Percentiles rank a stretch among this genome's conserved stretches.
phyloP scores from a whole-genome alignment of 2,888 invertebrate species.

The Empis livida region DNA sequence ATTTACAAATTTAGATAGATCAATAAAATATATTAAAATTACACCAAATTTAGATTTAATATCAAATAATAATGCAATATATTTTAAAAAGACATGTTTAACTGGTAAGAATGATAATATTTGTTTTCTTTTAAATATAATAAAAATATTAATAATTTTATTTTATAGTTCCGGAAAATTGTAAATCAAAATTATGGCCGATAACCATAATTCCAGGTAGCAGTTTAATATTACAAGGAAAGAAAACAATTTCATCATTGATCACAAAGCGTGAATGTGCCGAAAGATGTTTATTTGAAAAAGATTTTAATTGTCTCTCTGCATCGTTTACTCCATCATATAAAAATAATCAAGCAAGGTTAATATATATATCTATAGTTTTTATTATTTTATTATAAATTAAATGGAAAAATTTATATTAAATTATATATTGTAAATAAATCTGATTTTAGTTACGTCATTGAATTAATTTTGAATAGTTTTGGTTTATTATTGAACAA shows the following conservation, averaged over 20 bases:
- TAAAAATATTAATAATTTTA: slow-evolving; percentile 6
- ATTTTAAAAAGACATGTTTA: slow-evolving; percentile 32
- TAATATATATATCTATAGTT: too few species aligned
- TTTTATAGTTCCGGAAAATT: slow-evolving; percentile 38
- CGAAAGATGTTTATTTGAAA: slow-evolving; percentile 43
- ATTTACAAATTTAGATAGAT: slow-evolving; percentile 26
- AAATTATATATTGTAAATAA: too few species aligned
- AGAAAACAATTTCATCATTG: slow-evolving; percentile 45
- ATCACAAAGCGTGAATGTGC: slow-evolving; percentile 57
- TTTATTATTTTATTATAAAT: too few species aligned
- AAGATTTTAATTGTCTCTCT: slow-evolving; percentile 41
- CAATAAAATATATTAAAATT: slow-evolving; percentile 21
- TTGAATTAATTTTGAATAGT: too few species aligned
- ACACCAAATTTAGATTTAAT: slow-evolving; percentile 22
- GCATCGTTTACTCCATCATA: slow-evolving; percentile 40
- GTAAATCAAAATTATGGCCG: slow-evolving; percentile 55
- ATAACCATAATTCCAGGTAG: slow-evolving; percentile 65
- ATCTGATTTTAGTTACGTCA: too few species aligned
- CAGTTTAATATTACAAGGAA: slow-evolving; percentile 53
- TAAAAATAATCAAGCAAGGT: slow-evolving; percentile 35
- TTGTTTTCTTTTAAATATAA: not conserved
- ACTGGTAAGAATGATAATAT: slow-evolving; percentile 19
- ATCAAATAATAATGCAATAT: slow-evolving; percentile 30
- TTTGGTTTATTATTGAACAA: too few species aligned
- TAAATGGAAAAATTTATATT: too few species aligned